Evolutionary conservation across 2,888 invertebrate species (phyloP).

Genomic region (Machimus rusticus): DNA sequence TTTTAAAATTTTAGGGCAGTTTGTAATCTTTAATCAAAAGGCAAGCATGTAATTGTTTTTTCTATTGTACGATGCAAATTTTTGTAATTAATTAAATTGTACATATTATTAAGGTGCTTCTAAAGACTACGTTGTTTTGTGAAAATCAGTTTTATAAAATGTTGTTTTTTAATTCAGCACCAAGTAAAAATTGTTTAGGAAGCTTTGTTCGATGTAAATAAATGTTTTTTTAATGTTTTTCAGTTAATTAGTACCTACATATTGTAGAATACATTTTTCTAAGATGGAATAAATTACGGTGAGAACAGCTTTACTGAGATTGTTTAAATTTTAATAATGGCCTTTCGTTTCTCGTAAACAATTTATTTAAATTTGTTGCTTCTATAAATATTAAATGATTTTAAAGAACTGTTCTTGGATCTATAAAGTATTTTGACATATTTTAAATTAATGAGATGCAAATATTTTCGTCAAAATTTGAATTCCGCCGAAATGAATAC

Average conservation of each 20-base stretch:
- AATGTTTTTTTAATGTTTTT: neutral
- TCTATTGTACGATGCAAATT: neutral
- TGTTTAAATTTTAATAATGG: neutral
- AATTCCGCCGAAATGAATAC: no score
- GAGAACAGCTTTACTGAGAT: neutral
- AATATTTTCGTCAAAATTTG: neutral
- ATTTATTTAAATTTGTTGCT: neutral
- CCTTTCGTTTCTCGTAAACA: neutral
- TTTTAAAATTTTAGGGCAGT: constrained; percentile 13
- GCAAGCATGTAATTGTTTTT: neutral
- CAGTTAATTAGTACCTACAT: neutral
- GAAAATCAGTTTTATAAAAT: neutral
- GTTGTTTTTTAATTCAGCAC: neutral
- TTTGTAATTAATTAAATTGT: constrained; percentile 20
- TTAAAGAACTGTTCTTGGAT: no score
- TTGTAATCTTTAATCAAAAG: neutral
- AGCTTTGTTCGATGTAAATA: neutral
- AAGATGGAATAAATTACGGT: constrained; percentile 11
- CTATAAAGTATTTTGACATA: no score
- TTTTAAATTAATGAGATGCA: neutral
- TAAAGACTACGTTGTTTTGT: neutral
- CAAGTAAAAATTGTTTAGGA: neutral
- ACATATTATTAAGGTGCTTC: neutral
- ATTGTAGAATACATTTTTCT: constrained; percentile 24
- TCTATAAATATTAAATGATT: neutral